Base-by-base conservation (phyloP, 2,113 vertebrate genomes). In the Semicossyphus pulcher region DNA sequence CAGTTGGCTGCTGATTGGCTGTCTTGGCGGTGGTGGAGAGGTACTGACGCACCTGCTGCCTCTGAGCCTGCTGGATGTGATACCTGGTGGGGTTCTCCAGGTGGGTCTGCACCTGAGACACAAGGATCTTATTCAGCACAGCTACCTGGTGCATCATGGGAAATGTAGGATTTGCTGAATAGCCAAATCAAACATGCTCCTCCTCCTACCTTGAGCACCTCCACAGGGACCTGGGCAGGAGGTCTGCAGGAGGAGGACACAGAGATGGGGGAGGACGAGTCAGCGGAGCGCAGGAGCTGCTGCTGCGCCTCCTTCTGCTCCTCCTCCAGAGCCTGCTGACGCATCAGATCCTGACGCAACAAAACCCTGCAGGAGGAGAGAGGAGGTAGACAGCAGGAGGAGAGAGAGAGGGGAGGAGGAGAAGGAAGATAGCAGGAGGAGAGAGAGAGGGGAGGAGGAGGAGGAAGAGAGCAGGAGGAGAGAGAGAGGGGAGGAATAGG, bases 271-370 rank as follows among this genome's bases (percentile, higher is more conserved):
- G 83, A 11, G 23, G 91, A 83, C 2, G 93, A 23, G 90, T 92
- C 3, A 58, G 64, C 23, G n/a, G 34, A 48, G 85, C 83, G 64
- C 11, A 64, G 63, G 4, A 73, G 58, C 59, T 72, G 80, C 18
- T 69, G 93, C 80, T 92, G 94, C 11, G 92, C 94, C 81, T 96
- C 95, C 65, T 95, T 91, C 66, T 94, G 92, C 88, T 96, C 95
- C 88, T 96, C 95, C 72, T 96, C 95, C 74, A 93, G 93, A 0
- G 95, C 92, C 91, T 97, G 95, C 66, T 95, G 95, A 74, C 95
- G 89, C 96, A 97, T 97, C 72, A 97, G 91, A 87, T 96, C 95
- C 92, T 97, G 96, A 26, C 95, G 92, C 84, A 96, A 86, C 61
- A 95, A 86, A 60, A 97, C 94, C 60, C 95, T 86, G 81, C 56